These are phyloP conservation scores for Ctena decussata DNA, from an alignment of 2,888 invertebrate species.

Conservation along the genomic window DNA sequence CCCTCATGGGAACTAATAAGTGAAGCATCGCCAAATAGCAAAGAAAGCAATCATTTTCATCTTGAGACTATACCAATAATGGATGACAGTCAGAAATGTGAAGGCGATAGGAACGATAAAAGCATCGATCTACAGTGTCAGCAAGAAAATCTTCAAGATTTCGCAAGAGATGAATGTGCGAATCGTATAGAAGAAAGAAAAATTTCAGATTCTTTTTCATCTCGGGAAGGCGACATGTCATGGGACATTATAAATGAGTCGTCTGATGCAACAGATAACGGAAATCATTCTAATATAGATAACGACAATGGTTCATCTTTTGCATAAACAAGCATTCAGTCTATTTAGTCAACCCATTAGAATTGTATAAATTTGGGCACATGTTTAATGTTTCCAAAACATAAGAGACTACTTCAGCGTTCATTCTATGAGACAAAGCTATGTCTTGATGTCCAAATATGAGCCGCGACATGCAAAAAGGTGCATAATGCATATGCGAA, in stretches of 20 bases:
- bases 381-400: too few species aligned
- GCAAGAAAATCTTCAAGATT: background rate
- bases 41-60: background rate
- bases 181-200: background rate
- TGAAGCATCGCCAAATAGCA: background rate
- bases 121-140: background rate
- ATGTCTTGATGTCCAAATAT: too few species aligned
- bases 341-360: too few species aligned
- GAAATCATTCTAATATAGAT: background rate
- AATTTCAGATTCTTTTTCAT: background rate
- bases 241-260: constrained; percentile 29
- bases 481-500: too few species aligned
- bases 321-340: too few species aligned
- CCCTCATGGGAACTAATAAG: constrained; percentile 36
- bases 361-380: too few species aligned
- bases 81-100: background rate
- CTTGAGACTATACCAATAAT: background rate
- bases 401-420: too few species aligned
- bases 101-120: background rate
- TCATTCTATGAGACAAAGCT: too few species aligned
- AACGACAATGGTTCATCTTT: background rate
- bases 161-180: background rate
- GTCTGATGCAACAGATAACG: background rate
- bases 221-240: constrained; percentile 6
- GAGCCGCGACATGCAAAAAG: too few species aligned